Evolutionary conservation across 2,797 vertebrate species (phyloP), one percentile per base, ranked within the genome.

Genomic region (Onychomys leucogaster): DNA sequence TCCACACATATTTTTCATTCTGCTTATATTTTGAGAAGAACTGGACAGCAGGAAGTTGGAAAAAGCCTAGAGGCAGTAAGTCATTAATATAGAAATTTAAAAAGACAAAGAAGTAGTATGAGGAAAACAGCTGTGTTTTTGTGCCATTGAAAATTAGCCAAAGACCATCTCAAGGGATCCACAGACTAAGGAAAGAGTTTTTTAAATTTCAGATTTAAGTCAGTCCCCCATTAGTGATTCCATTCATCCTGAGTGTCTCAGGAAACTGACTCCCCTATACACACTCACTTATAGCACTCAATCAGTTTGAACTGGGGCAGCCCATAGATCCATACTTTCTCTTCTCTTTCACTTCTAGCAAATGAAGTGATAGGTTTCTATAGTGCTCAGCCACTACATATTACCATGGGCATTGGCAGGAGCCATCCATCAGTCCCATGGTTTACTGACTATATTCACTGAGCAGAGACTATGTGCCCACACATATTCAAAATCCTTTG

Each of bases 21-120:
- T 90, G 91, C 46, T 84, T 49, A 49, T 91, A 32, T 82, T 96
- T 93, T 92, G 61, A 77, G 29, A 90, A 89, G 43, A 92, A 96
- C 10, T 95, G 25, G 49, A 91, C 21, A 91, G 32, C 17, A 95
- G 23, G 81, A 92, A 95, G 17, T 69, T 76, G 63, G 34, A 93
- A 90, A 92, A 29, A 96, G 90, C 49, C 27, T 94, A 29, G 85
- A 95, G 75, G 43, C 95, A 96, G 21, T 46, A 93, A 96, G 63
- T 73, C 25, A 59, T 92, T 92, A 90, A 90, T 27, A 77, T 71
- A 71, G 19, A 81, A 78, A 89, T 61, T 90, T 37, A 86, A 94
- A 95, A 89, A 94, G 23, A 69, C 73, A 95, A 23, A 84, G 29
- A 92, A 10, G 80, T 19, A 11, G 4, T 71, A 37, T 4, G 41